Evolutionary conservation across 2,113 vertebrate genomes (phyloP), one percentile per base, ranked within the genome.

Genomic region (Nesogale talazaci): DNA sequence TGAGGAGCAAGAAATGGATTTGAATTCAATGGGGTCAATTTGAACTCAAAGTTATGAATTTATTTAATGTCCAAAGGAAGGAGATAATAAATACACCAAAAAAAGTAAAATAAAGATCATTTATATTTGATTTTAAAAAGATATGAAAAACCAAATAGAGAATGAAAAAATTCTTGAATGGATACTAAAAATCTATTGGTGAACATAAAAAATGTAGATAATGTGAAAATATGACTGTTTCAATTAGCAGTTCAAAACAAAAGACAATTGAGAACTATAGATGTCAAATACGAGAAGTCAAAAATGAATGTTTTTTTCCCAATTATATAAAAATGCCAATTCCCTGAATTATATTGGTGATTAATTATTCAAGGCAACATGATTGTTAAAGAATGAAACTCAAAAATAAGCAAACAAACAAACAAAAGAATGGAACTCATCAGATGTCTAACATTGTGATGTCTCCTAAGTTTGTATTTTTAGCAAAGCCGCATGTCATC

Each of bases 221-320:
- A 56, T 56, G 17, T 52, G 52, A 75, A 72, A 29, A 95, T 34
- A 90, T 52, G 72, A 1, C 17, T 63, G 72, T 61, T 90, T 93
- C 69, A 94, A 94, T 86, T 92, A 92, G 81, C 88, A 20, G 65
- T 78, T 92, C 10, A 77, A 76, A 81, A 63, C 6, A 46, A 38
- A 88, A 81, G 63, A 86, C 76, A 93, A 92, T 89, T 11, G 87
- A 93, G 52, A 65, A 52, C 46, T 88, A 42, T 25, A 81, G 1
- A 52, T 52, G 46, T 52, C 46, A 52, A 85, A 57, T 17, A 63
- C 74, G 7, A n/a, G 23, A 52, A 12, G 46, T 52, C 10, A 12
- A 67, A 83, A 88, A 84, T 79, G 27, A 56, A 74, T 81, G 22
- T 16, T 89, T 52, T 52, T 52, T 52, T 52, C 40, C 12, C 31